Base-by-base conservation (phyloP, 2,797 vertebrate genomes). In the Clarias laeviceps region DNA sequence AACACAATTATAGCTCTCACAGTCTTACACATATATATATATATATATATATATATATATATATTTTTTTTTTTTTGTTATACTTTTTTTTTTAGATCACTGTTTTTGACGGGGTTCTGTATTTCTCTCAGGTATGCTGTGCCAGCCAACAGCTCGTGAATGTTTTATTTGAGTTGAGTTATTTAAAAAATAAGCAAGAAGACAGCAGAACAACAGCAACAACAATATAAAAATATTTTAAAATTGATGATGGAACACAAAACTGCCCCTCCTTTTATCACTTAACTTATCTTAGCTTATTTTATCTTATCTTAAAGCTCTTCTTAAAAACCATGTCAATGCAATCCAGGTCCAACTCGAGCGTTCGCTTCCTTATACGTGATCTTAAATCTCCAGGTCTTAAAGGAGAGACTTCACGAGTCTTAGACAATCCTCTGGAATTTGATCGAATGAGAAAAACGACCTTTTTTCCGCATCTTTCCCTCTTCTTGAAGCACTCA, bases 41-140 rank as follows among this genome's bases (percentile, higher is more conserved):
- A 32, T 32, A 22, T 27, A 65, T 3, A 65, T 22, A 65, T 7
- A 29, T 12, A 65, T 15, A 64, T 8, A 27, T 32, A 32, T 92
- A 40, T 40, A 24, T 5, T 94, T 95, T 96, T 95, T 94, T 94
- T 95, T 96, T 96, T 95, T 93, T 95, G 94, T 89, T 64, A 45
- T 62, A 90, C 91, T 90, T 87, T 91, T 93, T 93, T 91, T 93
- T 94, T 94, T 96, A 95, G 95, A 95, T 97, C 97, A 97, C 96
- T 97, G 96, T 97, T 98, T 90, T 96, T 96, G 96, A 97, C 96
- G 97, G 96, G 96, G 96, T 92, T 96, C 96, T 95, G 96, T 96
- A 97, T 97, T 96, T 99, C 97, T 97, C 98, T 99, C 98, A 99
- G 98, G 98, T 99, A 99, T 97, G 96, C 97, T 96, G 97, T 97